Evolutionary conservation across 2,888 invertebrate genomes (phyloP).

Genomic region (Rotaria magnacalcarata): DNA sequence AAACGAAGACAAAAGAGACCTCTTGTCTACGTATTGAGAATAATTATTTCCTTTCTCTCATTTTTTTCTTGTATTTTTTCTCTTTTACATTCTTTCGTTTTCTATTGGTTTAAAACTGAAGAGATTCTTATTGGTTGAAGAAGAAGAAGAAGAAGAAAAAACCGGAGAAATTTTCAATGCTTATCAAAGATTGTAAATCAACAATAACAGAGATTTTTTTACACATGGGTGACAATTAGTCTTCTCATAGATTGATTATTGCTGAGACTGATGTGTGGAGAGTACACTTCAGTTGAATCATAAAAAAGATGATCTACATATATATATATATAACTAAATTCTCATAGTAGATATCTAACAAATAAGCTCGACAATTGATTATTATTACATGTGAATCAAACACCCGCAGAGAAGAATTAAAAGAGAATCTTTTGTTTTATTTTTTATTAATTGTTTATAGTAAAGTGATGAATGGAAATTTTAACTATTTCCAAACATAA

Average conservation of each 20-base stretch:
- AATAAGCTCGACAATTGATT: not conserved
- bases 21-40: slow-evolving; percentile 37
- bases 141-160: not conserved
- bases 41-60: not conserved
- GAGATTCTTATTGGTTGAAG: not conserved
- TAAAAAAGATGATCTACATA: not conserved
- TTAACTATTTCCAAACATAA: not conserved
- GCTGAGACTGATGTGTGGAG: not conserved
- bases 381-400: not conserved
- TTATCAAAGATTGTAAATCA: slow-evolving; percentile 29
- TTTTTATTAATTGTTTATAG: not conserved
- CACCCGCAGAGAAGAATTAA: not conserved
- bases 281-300: slow-evolving; percentile 7
- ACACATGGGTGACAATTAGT: slow-evolving; percentile 22
- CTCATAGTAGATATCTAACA: not conserved
- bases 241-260: slow-evolving; percentile 18
- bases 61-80: not conserved
- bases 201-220: slow-evolving; percentile 9
- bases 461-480: not conserved
- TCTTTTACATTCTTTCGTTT: not conserved
- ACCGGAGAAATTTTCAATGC: not conserved
- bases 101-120: not conserved
- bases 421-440: no score
- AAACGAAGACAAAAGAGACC: slow-evolving; percentile 31
- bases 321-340: not conserved